Conservation (phyloP, 2,113 vertebrate species). For the Pyxicephalus adspersus region DNA sequence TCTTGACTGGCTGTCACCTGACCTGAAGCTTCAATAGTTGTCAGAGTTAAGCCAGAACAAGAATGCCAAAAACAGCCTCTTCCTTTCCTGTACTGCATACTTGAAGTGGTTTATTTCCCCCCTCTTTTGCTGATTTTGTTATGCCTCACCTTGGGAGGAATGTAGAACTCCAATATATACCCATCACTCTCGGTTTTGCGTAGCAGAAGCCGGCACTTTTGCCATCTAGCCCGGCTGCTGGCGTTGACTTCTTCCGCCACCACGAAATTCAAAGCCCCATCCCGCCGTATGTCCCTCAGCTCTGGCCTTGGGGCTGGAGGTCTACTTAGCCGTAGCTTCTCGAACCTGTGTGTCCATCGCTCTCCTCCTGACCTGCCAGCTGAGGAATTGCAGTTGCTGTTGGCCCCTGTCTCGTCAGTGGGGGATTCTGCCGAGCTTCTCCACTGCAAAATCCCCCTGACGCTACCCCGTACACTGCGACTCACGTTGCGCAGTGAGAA, state of each 20-base stretch:
- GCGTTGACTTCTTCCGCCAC: conserved; percentile 68
- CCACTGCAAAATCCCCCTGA: conserved; percentile 90
- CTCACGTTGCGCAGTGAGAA: conserved; percentile 87
- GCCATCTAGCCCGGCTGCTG: conserved; percentile 72
- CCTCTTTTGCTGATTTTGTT: too few species aligned
- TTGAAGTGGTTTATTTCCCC: too few species aligned
- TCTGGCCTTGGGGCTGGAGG: conserved; percentile 52
- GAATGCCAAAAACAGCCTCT: too few species aligned
- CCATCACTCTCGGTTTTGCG: conserved; percentile 78
- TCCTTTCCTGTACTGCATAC: too few species aligned
- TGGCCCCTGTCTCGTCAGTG: conserved; percentile 73
- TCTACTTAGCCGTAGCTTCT: conserved; percentile 81
- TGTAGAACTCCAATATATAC: conserved; percentile 88
- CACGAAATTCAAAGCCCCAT: conserved; percentile 71
- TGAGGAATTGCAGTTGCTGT: conserved; percentile 78
- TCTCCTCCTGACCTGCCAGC: conserved; percentile 75
- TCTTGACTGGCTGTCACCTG: too few species aligned
- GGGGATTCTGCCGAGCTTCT: conserved; percentile 77
- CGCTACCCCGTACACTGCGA: conserved; percentile 85
- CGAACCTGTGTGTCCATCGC: conserved; percentile 87
- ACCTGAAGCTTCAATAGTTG: too few species aligned
- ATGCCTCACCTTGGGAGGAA: conserved; percentile 85
- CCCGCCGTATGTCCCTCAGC: conserved; percentile 64
- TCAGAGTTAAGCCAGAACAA: too few species aligned
- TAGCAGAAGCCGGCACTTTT: conserved; percentile 88